A percentile compares a stretch with the other conserved stretches of the same genome.
phyloP scores from a whole-genome alignment of 2,888 invertebrate genomes.

The Rhodophaea formosa region DNA sequence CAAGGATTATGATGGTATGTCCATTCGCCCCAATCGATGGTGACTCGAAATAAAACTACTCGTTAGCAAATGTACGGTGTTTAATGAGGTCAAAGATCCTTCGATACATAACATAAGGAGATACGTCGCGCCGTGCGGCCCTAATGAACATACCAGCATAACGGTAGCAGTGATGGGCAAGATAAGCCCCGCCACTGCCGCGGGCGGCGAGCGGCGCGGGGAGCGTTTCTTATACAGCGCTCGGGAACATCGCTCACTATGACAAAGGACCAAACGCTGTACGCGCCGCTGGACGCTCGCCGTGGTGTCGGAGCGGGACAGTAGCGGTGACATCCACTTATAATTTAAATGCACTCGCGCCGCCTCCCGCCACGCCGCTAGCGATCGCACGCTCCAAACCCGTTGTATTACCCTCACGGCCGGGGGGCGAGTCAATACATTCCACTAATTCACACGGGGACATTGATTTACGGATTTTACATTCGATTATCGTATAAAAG shows the following conservation, averaged over 20 bases:
- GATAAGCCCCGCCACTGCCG: slow-evolving; percentile 22
- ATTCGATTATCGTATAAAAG: background rate
- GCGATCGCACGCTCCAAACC: background rate
- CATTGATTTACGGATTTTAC: background rate
- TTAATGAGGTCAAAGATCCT: slow-evolving; percentile 70
- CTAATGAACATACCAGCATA: slow-evolving; percentile 76
- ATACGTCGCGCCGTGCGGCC: slow-evolving; percentile 42
- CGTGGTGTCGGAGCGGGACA: background rate
- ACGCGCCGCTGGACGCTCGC: background rate
- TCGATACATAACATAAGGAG: slow-evolving; percentile 47
- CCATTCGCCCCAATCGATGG: slow-evolving; percentile 52
- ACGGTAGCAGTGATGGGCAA: slow-evolving; percentile 37
- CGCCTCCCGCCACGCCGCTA: slow-evolving; percentile 14
- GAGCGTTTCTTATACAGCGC: background rate
- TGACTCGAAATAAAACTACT: slow-evolving; percentile 70
- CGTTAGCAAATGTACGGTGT: slow-evolving; percentile 66
- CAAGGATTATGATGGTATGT: slow-evolving; percentile 69
- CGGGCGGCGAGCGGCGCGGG: background rate
- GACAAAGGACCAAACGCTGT: background rate
- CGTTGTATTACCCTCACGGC: background rate
- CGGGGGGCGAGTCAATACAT: background rate
- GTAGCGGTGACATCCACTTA: slow-evolving; percentile 24
- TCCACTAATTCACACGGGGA: background rate
- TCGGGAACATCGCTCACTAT: background rate
- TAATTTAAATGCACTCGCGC: slow-evolving; percentile 27